phyloP scores from a whole-genome alignment of 2,888 invertebrate species.

The Drepana falcataria region DNA sequence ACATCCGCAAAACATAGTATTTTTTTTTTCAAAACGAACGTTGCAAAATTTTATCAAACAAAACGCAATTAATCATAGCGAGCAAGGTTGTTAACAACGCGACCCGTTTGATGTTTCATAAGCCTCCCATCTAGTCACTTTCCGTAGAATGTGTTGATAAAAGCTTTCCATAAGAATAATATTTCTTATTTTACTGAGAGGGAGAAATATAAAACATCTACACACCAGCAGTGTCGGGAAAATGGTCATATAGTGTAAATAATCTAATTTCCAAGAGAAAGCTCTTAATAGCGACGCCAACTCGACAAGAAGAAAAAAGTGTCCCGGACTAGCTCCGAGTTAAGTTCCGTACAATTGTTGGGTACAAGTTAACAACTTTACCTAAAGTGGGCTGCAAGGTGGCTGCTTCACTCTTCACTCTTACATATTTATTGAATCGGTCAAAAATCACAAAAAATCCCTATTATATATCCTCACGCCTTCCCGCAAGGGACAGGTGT shows the following conservation, averaged over 20 bases:
- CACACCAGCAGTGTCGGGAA: neutral
- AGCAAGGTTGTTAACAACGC: too few species aligned
- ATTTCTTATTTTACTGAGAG: neutral
- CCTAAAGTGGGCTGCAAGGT: neutral
- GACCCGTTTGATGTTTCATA: too few species aligned
- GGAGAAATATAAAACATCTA: neutral
- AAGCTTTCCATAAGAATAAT: too few species aligned
- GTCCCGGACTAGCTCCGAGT: slow-evolving; percentile 3
- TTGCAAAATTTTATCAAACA: too few species aligned
- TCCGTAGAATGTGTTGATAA: neutral
- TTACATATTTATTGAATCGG: too few species aligned
- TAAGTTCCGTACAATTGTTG: slow-evolving; percentile 7
- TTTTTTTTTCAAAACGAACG: too few species aligned
- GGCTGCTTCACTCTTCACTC: neutral
- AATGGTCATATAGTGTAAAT: slow-evolving; percentile 3
- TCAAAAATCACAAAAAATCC: too few species aligned
- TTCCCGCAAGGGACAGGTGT: too few species aligned
- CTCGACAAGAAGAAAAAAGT: slow-evolving; percentile 9
- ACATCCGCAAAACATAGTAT: too few species aligned
- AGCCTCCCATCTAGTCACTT: too few species aligned
- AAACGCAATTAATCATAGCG: too few species aligned
- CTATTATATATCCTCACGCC: too few species aligned
- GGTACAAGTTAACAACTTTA: slow-evolving; percentile 3
- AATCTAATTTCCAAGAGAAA: slow-evolving; percentile 9
- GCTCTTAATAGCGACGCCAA: slow-evolving; percentile 9